phyloP scores from a whole-genome alignment of 2,888 invertebrate species.

The Himalopsyche japonica region DNA sequence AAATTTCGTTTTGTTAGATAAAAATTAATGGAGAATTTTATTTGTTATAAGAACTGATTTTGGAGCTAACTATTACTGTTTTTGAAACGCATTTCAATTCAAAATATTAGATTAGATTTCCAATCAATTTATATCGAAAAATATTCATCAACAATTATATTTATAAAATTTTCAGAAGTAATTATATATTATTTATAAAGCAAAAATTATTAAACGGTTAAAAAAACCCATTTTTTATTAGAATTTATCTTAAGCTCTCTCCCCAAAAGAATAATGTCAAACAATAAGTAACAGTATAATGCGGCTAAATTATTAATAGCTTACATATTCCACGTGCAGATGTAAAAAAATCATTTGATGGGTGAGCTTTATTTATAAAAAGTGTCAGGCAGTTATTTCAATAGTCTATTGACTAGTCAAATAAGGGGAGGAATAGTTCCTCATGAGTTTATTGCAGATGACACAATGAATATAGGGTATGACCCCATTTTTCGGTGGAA shows the following conservation, averaged over 20 bases:
- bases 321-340: background rate
- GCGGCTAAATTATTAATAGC: background rate
- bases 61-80: too few species aligned
- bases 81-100: too few species aligned
- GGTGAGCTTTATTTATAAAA: background rate
- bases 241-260: background rate
- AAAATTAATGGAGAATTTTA: too few species aligned
- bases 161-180: too few species aligned
- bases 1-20: too few species aligned
- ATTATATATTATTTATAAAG: too few species aligned
- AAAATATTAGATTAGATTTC: too few species aligned
- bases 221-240: too few species aligned
- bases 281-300: background rate
- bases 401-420: conserved; percentile 19
- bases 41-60: too few species aligned
- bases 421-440: conserved; percentile 32
- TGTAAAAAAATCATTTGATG: background rate
- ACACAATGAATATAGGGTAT: conserved; percentile 29
- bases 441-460: conserved; percentile 38
- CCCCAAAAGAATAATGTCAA: background rate
- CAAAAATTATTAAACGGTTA: too few species aligned
- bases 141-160: too few species aligned
- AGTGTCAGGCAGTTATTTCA: background rate
- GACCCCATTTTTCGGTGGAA: conserved; percentile 2
- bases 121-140: too few species aligned